A percentile compares a stretch with the other conserved stretches of the same genome.
Evolutionary conservation across 1,140 invertebrate genomes (phyloP).

Genomic region (Caenorhabditis inopinata): DNA sequence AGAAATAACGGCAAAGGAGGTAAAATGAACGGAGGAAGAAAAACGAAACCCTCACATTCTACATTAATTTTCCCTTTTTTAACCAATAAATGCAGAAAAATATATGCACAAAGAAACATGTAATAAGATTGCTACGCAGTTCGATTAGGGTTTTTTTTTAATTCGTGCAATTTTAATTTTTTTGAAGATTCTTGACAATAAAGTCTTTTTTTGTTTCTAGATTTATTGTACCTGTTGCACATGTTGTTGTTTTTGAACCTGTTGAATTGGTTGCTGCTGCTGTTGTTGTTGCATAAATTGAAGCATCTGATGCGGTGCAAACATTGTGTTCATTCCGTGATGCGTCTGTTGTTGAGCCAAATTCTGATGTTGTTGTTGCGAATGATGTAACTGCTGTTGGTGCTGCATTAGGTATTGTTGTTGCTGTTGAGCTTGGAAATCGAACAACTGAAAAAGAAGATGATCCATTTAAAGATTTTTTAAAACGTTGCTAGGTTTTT

Average conservation of each 20-base stretch:
- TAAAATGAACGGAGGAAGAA: no score
- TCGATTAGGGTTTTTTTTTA: no score
- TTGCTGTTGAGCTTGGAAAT: conserved; percentile 42
- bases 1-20: no score
- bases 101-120: no score
- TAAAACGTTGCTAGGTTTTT: no score
- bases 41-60: no score
- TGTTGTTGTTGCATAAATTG: conserved; percentile 13
- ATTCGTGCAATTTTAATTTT: no score
- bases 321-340: conserved; percentile 5
- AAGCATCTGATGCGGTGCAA: conserved; percentile 31
- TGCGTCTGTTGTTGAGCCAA: not conserved
- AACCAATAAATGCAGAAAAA: no score
- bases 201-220: conserved; percentile 7
- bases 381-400: conserved; percentile 37
- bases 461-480: no score
- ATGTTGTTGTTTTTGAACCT: conserved; percentile 32
- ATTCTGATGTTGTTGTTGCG: not conserved
- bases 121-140: no score
- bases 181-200: not conserved
- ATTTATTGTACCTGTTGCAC: conserved; percentile 9
- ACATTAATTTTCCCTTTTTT: not conserved
- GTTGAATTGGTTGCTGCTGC: conserved; percentile 34
- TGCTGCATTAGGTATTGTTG: conserved; percentile 32
- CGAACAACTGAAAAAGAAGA: conserved; percentile 1